Evolutionary conservation across 2,888 invertebrate species (phyloP), one percentile per base, ranked within the genome.

Genomic region (Orgyia antiqua): DNA sequence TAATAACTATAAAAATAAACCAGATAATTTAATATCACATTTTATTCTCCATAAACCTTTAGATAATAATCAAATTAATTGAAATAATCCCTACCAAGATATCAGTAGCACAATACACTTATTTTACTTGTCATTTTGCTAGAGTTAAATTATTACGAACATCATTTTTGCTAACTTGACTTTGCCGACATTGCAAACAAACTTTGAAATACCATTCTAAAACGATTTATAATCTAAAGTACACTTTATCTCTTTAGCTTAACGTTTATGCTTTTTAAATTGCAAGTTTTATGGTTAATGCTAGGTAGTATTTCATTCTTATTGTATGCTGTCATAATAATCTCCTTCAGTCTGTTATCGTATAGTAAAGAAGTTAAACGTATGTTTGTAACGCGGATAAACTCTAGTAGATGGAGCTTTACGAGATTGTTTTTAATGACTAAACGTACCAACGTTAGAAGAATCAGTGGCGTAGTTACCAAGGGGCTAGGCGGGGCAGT

Each of bases 101-200:
- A 56, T 63, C 76, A 48, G 76, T 73, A 73, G 74, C 70, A 55
- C 56, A 62, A 56, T 60, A 46, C 31, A 42, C 61, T 63, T 60
- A 62, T 62, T 68, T 63, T 58, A 45, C 58, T 59, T 69, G 72
- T 71, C 73, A 68, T 59, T 68, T 70, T 68, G 61, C 58, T 45
- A 57, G 57, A 50, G 56, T 46, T 61, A 61, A 75, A 49, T 59
- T 75, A 74, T 69, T 58, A 47, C 58, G 39, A 39, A 41, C 66
- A 75, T 71, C 73, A 68, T 58, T 75, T 68, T 71, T 59, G 51
- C 47, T 42, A 44, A 48, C 47, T 49, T 54, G 51, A 42, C 51
- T 47, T 51, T 47, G 41, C 60, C 55, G 56, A 55, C 49, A 51
- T 51, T 56, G 41, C 36, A 31, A 26, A 11, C 48, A 33, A 51